A percentile compares a stretch with the other conserved stretches of the same genome.
Conservation (phyloP, 2,113 vertebrate genomes). For the Platanista minor region DNA sequence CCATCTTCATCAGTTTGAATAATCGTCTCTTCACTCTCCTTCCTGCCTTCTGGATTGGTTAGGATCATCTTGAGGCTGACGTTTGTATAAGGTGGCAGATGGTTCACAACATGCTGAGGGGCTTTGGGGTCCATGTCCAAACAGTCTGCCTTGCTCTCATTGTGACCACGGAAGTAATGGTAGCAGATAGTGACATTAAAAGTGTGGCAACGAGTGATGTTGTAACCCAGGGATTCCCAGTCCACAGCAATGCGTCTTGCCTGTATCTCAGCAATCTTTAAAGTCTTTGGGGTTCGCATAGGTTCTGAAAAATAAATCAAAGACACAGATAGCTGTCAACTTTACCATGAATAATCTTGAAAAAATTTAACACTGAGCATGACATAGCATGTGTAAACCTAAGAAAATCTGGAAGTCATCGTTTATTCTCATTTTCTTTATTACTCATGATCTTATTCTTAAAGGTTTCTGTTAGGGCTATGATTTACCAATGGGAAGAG, state of each 20-base stretch:
- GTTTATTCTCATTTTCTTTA: conserved; percentile 20
- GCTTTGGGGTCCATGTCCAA: conserved; percentile 99
- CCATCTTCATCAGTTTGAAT: conserved; percentile 98
- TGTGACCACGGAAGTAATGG: conserved; percentile 91
- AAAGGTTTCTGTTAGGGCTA: conserved; percentile 32
- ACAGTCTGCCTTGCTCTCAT: conserved; percentile 93
- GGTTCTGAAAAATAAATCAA: conserved; percentile 85
- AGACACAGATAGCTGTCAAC: conserved; percentile 38
- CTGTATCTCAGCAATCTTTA: conserved; percentile 96
- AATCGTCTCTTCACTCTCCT: conserved; percentile 96
- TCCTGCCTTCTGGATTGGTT: conserved; percentile 97
- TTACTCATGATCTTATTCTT: neutral
- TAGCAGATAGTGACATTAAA: conserved; percentile 99
- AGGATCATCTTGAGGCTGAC: conserved; percentile 99
- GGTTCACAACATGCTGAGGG: conserved; percentile 92
- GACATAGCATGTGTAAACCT: neutral
- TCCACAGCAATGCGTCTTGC: conserved; percentile 95
- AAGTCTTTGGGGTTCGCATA: conserved; percentile 95
- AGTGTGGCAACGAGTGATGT: conserved; percentile 98
- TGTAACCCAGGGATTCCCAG: conserved; percentile 98
- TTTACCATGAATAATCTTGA: neutral
- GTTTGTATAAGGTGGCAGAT: conserved; percentile 95
- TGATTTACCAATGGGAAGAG: conserved; percentile 50
- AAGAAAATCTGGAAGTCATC: neutral
- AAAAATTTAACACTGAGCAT: neutral